Conservation (phyloP, 2,888 invertebrate species). For the Portevinia maculata region DNA sequence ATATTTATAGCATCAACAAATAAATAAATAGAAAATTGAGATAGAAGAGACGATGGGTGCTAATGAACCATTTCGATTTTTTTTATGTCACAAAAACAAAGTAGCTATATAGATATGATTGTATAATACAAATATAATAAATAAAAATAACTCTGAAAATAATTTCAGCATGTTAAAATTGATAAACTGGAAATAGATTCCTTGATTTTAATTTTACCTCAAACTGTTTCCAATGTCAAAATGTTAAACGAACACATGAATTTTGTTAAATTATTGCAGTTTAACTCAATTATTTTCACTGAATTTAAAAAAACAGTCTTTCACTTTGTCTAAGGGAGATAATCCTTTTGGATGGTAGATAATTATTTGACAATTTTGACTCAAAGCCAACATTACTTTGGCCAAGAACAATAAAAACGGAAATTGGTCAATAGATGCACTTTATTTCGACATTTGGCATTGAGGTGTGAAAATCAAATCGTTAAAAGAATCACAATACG, state of each 20-base stretch:
- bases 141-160: background rate
- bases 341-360: background rate
- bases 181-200: background rate
- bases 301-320: background rate
- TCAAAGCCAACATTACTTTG: background rate
- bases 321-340: background rate
- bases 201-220: background rate
- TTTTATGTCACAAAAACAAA: background rate
- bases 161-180: background rate
- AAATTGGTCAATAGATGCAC: background rate
- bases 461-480: background rate
- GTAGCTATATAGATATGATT: background rate
- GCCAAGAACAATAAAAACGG: background rate
- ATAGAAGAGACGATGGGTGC: background rate
- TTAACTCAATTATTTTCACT: background rate
- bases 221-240: background rate
- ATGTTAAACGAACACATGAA: background rate
- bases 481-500: background rate
- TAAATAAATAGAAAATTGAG: background rate
- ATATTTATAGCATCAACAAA: background rate
- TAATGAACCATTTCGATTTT: background rate
- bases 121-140: background rate
- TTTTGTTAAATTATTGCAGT: slow-evolving; percentile 2
- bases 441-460: background rate
- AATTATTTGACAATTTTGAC: background rate